Base-by-base conservation (phyloP, 2,888 invertebrate species). In the Drymonia ruficornis region DNA sequence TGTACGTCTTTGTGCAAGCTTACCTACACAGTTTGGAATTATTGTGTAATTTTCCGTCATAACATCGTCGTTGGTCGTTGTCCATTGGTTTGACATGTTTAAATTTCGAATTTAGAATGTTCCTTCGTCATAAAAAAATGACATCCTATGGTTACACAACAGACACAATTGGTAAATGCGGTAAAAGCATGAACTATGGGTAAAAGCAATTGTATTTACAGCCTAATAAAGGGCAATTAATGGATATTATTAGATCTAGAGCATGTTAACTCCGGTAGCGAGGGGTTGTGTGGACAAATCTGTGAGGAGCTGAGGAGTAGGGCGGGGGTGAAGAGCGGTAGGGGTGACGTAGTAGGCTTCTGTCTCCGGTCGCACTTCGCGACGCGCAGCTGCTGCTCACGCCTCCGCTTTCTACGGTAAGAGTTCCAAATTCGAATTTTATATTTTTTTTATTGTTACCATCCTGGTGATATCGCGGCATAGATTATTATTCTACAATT, bases 341-440 rank as follows among this genome's bases (percentile, higher is more conserved):
- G 80, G 77, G 77, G 76, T 75, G 81, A 72, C 78, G 78, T 78
- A 64, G 76, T 74, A 76, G 77, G 79, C 75, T 76, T 66, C 79
- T 81, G 83, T 76, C 80, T 79, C 63, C 75, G 76, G 76, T 67
- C 81, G 76, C 83, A 83, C 81, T 83, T 78, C 79, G 81, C 80
- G 65, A 65, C 78, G 87, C 88, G 86, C 87, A 81, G 86, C 82
- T 83, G 88, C 80, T 76, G 72, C 77, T 72, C 72, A 63, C 76
- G 76, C 74, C 78, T 65, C 71, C 52, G 52, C 57, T 58, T 56
- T 56, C 66, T 56, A 59, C 57, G 72, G 72, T 72, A 66, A 72
- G 72, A 65, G 55, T 56, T 47, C 45, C 18, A 69, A 61, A 64
- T 72, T 67, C 61, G 49, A 56, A 58, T 65, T 65, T 55, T 50